Evolutionary conservation across 2,113 vertebrate genomes (phyloP).

Genomic region (Dendrocopos noguchii): DNA sequence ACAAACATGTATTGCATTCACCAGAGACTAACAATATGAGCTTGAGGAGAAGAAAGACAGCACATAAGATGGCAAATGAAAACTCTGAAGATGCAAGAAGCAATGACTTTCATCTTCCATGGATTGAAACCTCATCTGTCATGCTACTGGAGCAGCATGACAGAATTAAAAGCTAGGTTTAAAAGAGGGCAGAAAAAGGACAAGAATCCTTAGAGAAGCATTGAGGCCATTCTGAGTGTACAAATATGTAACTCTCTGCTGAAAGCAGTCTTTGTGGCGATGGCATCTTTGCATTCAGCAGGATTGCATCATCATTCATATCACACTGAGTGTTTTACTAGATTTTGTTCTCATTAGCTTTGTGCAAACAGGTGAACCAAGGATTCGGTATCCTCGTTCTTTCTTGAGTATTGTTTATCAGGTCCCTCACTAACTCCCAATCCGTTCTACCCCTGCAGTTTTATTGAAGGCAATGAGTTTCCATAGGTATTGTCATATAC

Average conservation of each 20-base stretch:
- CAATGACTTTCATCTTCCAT: background rate
- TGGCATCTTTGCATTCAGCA: background rate
- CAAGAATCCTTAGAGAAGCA: background rate
- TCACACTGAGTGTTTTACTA: background rate
- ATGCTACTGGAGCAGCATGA: background rate
- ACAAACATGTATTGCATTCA: background rate
- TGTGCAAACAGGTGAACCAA: background rate
- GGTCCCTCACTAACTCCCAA: constrained; percentile 48
- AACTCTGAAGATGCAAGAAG: background rate
- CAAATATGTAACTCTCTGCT: background rate
- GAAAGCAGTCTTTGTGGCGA: background rate
- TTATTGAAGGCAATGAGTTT: constrained; percentile 59
- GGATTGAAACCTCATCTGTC: background rate
- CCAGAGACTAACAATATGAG: background rate
- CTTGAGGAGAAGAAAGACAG: background rate
- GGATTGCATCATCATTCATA: background rate
- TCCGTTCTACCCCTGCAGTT: constrained; percentile 60
- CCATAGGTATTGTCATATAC: constrained; percentile 46
- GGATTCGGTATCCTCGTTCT: constrained; percentile 5
- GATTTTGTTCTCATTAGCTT: constrained; percentile 42
- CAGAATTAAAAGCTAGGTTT: background rate
- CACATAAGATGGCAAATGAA: background rate
- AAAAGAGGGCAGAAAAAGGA: background rate
- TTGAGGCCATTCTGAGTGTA: background rate
- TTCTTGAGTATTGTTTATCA: constrained; percentile 55